Conservation (phyloP, 2,797 vertebrate genomes). For the Thaleichthys pacificus region DNA sequence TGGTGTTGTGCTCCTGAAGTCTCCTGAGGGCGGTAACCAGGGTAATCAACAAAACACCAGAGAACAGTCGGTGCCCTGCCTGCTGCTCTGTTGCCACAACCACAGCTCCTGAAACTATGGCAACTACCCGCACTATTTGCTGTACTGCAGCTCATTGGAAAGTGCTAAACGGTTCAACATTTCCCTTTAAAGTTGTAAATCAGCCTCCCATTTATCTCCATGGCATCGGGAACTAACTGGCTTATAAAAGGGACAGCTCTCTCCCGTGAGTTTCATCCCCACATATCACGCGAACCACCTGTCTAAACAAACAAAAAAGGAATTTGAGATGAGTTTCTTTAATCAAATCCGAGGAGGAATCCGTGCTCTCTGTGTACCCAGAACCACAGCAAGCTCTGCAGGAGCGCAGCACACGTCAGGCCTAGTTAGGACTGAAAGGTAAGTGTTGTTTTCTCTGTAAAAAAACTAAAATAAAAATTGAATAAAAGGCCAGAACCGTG, state of each 20-base stretch:
- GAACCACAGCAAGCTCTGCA: conserved; percentile 12
- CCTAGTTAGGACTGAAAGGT: conserved; percentile 23
- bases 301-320: too few relatives aligned
- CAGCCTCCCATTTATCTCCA: too few relatives aligned
- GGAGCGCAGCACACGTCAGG: conserved; percentile 23
- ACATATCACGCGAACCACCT: neutral
- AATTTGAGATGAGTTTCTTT: too few relatives aligned
- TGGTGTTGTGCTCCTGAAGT: neutral
- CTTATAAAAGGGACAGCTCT: too few relatives aligned
- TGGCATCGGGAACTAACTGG: too few relatives aligned
- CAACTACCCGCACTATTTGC: conserved; percentile 18
- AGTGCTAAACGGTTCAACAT: neutral
- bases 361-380: too few relatives aligned
- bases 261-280: too few relatives aligned
- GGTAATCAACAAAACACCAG: conserved; percentile 32
- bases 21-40: conserved; percentile 17
- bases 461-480: neutral
- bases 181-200: too few relatives aligned
- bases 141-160: neutral
- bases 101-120: conserved; percentile 37
- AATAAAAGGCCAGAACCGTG: conserved; percentile 28
- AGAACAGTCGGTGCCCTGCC: conserved; percentile 26
- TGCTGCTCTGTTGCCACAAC: conserved; percentile 5
- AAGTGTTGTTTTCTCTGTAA: neutral
- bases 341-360: too few relatives aligned